Base-by-base conservation (phyloP, 2,113 vertebrate species). In the Misgurnus anguillicaudatus region DNA sequence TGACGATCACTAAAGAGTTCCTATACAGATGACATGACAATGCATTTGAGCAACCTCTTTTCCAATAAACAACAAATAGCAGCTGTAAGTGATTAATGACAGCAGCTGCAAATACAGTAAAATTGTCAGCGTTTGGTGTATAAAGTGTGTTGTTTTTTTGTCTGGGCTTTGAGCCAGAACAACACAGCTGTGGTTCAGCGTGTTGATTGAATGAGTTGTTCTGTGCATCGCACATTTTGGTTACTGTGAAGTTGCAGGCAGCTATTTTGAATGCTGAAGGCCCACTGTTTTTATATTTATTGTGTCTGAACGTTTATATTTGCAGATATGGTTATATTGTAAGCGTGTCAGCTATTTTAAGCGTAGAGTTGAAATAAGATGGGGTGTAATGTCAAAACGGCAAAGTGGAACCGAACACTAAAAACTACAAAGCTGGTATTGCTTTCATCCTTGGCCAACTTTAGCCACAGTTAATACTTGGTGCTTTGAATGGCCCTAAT, bases 71-170 rank as follows among this genome's bases (percentile, higher is more conserved):
- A 53, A 72, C 17, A 10, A 72, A 72, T 55, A 58, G n/a, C 53
- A 58, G 70, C 70, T 42, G 53, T 42, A 58, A 58, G 36, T 14
- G 38, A 72, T 58, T 72, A 72, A 72, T 42, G 70, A 24, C 53
- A 41, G 9, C 53, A 58, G 69, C 69, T 72, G 69, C 36, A 72
- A 58, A 72, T 72, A 57, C 51, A 58, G 70, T 72, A 7, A 72
- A 58, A 58, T 21, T 72, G 69, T 42, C 38, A 72, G 17, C 21
- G 53, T 72, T 58, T 58, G 69, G 69, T 58, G 6, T 72, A 57
- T 38, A 58, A 72, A 72, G 11, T 72, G 5, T 47, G 47, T 53
- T 69, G 67, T 39, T 71, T 71, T 71, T 19, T 31, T 39, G 6
- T 72, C 11, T 41, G n/a, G 70, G 70, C 70, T 55, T 14, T 24